A percentile compares a stretch with the other conserved stretches of the same genome.
phyloP scores from a whole-genome alignment of 1,140 invertebrate genomes.

The Ctenoplectra terminalis region DNA sequence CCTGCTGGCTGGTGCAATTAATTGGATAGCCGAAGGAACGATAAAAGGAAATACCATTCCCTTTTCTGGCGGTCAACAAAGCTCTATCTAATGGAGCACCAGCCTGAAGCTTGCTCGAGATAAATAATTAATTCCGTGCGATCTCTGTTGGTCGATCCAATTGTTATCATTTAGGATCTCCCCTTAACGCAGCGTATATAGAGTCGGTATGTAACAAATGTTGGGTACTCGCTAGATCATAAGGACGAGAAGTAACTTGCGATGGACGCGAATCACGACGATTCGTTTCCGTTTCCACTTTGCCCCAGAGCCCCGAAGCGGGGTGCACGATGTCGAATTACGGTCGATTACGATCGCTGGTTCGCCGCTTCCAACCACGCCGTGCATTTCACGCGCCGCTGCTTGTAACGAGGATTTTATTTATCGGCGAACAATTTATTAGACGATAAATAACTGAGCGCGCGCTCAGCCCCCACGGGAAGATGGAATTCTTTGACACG shows the following conservation, averaged over 20 bases:
- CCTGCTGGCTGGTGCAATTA: constrained; percentile 43
- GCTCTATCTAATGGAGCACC: constrained; percentile 47
- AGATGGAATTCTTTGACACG: constrained; percentile 25
- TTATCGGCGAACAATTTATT: constrained; percentile 63
- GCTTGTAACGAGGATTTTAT: constrained; percentile 62
- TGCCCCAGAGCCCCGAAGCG: constrained; percentile 10
- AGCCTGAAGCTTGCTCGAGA: constrained; percentile 15
- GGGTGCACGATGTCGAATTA: constrained; percentile 58
- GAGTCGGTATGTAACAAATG: not conserved
- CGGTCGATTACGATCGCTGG: constrained; percentile 60
- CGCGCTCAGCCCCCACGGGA: not conserved
- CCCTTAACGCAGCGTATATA: too few relatives aligned
- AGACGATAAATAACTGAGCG: constrained; percentile 54
- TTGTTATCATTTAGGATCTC: constrained; percentile 26
- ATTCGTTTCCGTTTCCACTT: constrained; percentile 50
- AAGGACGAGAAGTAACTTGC: not conserved
- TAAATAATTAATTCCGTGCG: constrained; percentile 56
- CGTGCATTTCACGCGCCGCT: constrained; percentile 40
- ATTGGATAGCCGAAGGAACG: constrained; percentile 56
- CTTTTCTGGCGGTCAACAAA: constrained; percentile 56
- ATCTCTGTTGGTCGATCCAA: constrained; percentile 23
- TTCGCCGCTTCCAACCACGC: constrained; percentile 32
- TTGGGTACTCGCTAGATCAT: not conserved
- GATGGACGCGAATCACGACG: constrained; percentile 34
- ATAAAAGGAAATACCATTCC: constrained; percentile 68